phyloP scores from a whole-genome alignment of 1,140 invertebrate genomes.

The Heliconius hewitsoni region DNA sequence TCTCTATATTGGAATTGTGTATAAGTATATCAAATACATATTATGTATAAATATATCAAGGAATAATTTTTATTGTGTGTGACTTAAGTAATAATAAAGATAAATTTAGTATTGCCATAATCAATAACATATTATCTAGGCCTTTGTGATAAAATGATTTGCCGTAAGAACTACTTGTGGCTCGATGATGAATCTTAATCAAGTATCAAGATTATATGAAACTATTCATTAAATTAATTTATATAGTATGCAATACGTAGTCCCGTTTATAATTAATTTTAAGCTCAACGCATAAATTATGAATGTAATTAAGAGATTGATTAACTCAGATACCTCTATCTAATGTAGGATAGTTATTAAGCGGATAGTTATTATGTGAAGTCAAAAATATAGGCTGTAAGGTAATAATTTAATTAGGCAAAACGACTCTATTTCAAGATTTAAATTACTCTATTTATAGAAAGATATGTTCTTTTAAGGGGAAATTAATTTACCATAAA shows the following conservation, averaged over 20 bases:
- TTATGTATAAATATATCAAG: neutral
- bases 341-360: conserved; percentile 14
- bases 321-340: conserved; percentile 35
- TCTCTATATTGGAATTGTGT: too few species aligned
- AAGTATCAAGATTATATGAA: conserved; percentile 31
- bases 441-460: neutral
- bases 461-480: neutral
- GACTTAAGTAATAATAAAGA: neutral
- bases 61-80: neutral
- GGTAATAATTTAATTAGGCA: neutral
- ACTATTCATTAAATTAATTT: conserved; percentile 39
- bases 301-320: conserved; percentile 37
- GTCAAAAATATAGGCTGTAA: neutral
- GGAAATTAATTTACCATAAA: neutral
- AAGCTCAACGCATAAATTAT: conserved; percentile 37
- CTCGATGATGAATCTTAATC: conserved; percentile 23
- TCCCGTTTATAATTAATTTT: conserved; percentile 33
- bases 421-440: neutral
- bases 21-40: neutral
- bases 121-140: conserved; percentile 10
- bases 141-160: conserved; percentile 16
- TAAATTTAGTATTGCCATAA: conserved; percentile 7
- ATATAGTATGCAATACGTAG: conserved; percentile 34
- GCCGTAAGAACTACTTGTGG: neutral
- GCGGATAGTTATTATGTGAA: neutral